Evolutionary conservation across 2,113 vertebrate species (phyloP).

Genomic region (Ammodytes marinus): DNA sequence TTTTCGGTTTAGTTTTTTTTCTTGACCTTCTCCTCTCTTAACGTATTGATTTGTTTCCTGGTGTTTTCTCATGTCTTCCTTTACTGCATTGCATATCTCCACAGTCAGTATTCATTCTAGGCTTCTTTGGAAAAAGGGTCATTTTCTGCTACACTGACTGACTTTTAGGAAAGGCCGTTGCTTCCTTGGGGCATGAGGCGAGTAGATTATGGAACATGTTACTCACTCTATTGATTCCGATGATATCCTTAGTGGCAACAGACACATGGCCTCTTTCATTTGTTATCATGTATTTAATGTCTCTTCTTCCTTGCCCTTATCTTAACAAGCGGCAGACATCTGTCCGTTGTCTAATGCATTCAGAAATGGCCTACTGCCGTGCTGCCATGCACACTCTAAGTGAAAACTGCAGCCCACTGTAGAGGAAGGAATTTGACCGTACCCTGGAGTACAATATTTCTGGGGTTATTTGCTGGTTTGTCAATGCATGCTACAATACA

Average conservation of each 20-base stretch:
- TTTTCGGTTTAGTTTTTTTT: not conserved
- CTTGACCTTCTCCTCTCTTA: not conserved
- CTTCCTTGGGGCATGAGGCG: not conserved
- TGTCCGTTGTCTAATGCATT: constrained; percentile 64
- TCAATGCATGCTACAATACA: not conserved
- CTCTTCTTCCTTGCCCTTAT: not conserved
- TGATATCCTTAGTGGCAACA: not conserved
- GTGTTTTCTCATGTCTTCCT: not conserved
- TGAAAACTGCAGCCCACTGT: constrained; percentile 12
- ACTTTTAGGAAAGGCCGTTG: not conserved
- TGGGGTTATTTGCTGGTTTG: not conserved
- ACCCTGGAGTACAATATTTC: not conserved
- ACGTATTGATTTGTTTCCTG: not conserved
- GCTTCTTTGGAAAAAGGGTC: not conserved
- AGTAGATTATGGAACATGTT: constrained; percentile 1
- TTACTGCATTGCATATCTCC: not conserved
- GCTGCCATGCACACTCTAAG: constrained; percentile 3
- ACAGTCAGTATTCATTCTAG: not conserved
- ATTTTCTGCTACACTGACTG: constrained; percentile 2
- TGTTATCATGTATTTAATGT: not conserved
- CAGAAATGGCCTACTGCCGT: constrained; percentile 42
- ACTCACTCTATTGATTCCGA: not conserved
- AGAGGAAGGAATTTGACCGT: constrained; percentile 30
- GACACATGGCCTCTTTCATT: constrained; percentile 1
- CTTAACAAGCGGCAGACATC: constrained; percentile 53